Base-by-base conservation (phyloP, 2,888 invertebrate genomes). In the Heteromurus nitidus region DNA sequence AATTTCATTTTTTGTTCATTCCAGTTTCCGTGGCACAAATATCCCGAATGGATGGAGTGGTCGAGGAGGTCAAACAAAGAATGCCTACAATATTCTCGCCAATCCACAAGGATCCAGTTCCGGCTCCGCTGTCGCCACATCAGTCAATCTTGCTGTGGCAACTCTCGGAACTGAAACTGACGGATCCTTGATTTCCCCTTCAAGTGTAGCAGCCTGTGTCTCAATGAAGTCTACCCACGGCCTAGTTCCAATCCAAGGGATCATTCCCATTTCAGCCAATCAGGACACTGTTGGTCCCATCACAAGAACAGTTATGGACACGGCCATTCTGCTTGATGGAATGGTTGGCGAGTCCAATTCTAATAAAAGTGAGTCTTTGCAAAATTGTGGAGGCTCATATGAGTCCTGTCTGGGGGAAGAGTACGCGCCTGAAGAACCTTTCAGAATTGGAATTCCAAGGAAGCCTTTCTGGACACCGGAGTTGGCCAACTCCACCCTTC, bases 261-360 rank as follows among this genome's bases (percentile, higher is more conserved):
- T 74, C 13, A 67, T 84, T 65, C 79, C 79, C 9, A 13, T 84
- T 16, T 58, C 79, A 3, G 36, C 36, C 24, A 44, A 68, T 20
- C 79, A 82, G 28, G 84, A 84, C 74, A 68, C 73, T 64, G 69
- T 77, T 44, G 83, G 83, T 3, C 80, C 83, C 31, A 83, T 83
- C 58, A 58, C 80, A 7, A 55, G 74, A 73, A 68, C 80, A 1
- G 80, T 73, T 5, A 1, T 13, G 5, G 83, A 83, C 58, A 68
- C 73, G 64, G 80, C 58, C 5, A 28, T 74, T 31, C 5, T 77
- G n/a, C 30, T 79, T 26, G 42, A 68, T 18, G 68, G 55, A 22
- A 77, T 79, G 50, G 55, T 55, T 3, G 7, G 9, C 36, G 13
- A 36, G 36, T 13, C 36, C 13, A 36, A 36, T 13, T 13, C 36